Conservation (phyloP, 2,797 vertebrate genomes). For the Esox masquinongy region DNA sequence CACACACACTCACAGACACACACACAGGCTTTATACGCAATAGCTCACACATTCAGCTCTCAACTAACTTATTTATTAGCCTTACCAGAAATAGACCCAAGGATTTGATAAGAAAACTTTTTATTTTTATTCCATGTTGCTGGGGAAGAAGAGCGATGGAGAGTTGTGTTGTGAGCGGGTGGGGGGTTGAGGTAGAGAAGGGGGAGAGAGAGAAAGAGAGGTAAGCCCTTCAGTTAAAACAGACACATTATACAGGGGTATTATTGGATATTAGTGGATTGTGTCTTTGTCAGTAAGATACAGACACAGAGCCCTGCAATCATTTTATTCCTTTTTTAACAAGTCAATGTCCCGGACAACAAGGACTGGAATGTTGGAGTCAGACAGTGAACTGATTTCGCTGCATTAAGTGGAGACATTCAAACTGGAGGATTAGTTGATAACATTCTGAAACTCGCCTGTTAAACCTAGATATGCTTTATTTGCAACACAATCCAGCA, state of each 20-base stretch:
- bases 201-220: not conserved
- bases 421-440: too few species aligned
- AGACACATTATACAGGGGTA: not conserved
- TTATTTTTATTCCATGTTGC: conserved; percentile 49
- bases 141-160: conserved; percentile 15
- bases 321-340: too few species aligned
- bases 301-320: too few species aligned
- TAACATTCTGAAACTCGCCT: too few species aligned
- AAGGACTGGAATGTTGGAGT: too few species aligned
- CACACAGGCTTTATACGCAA: conserved; percentile 12
- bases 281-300: too few species aligned
- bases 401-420: too few species aligned
- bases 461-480: too few species aligned
- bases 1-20: not conserved
- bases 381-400: too few species aligned
- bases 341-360: too few species aligned
- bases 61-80: conserved; percentile 58
- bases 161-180: not conserved
- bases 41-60: conserved; percentile 41
- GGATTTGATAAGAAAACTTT: conserved; percentile 53
- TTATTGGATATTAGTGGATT: too few species aligned
- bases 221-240: conserved; percentile 11
- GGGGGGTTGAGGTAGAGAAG: not conserved
- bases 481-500: too few species aligned
- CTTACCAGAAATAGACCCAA: conserved; percentile 50